Conservation (phyloP, 2,888 invertebrate species). For the Rhaphigaster nebulosa region DNA sequence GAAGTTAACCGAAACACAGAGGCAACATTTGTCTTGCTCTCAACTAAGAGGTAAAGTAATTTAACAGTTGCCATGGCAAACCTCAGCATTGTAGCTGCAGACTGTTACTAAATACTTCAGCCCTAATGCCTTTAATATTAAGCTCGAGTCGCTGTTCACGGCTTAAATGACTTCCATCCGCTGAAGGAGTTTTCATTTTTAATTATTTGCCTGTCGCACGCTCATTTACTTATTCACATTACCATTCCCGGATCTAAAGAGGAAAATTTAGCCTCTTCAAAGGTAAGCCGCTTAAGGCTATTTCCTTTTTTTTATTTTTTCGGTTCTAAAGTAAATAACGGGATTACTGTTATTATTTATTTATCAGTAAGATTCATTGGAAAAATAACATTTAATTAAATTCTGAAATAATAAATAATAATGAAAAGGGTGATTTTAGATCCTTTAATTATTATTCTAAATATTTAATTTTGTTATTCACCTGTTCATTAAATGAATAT, state of each 20-base stretch:
- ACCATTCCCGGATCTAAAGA: not conserved
- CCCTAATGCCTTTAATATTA: conserved; percentile 46
- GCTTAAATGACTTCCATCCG: conserved; percentile 27
- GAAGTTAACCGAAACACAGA: conserved; percentile 1
- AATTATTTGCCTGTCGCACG: conserved; percentile 22
- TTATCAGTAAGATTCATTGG: too few species aligned
- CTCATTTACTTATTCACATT: conserved; percentile 35
- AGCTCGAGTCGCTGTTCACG: not conserved
- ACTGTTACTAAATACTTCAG: conserved; percentile 37
- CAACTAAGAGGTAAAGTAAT: conserved; percentile 46
- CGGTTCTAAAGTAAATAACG: not conserved
- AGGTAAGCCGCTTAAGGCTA: not conserved
- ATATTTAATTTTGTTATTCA: too few species aligned
- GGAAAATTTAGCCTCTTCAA: not conserved
- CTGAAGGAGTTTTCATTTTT: conserved; percentile 46
- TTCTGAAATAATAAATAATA: too few species aligned
- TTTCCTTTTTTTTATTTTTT: not conserved
- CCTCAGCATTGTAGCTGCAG: conserved; percentile 49
- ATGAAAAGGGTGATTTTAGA: too few species aligned
- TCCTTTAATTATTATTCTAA: too few species aligned
- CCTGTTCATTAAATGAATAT: too few species aligned
- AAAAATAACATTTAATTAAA: too few species aligned
- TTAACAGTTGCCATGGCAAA: conserved; percentile 48
- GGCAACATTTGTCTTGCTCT: conserved; percentile 46
- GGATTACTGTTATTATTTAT: not conserved